Conservation (phyloP, 2,797 vertebrate genomes). For the Acrossocheilus fasciatus region DNA sequence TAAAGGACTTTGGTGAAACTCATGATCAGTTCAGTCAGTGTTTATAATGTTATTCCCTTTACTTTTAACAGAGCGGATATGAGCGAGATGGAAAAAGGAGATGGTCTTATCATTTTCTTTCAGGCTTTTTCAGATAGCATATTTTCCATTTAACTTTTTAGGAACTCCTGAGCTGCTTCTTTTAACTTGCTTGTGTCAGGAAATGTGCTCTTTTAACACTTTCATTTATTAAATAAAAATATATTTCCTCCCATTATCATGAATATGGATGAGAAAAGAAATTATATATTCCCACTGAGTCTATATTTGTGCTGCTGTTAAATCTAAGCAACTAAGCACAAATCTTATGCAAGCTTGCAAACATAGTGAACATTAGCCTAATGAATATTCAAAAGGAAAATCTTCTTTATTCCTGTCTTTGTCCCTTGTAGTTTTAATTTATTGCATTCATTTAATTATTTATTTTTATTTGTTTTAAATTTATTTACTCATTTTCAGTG, state of each 20-base stretch:
- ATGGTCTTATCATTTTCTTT: constrained; percentile 21
- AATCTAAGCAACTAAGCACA: constrained; percentile 34
- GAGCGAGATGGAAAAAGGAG: constrained; percentile 1
- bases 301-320: constrained; percentile 42
- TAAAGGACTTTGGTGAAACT: constrained; percentile 7
- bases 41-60: constrained; percentile 25
- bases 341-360: constrained; percentile 38
- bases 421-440: not conserved
- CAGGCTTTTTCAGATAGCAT: not conserved
- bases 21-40: not conserved
- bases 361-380: constrained; percentile 20
- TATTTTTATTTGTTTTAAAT: not conserved
- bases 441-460: not conserved
- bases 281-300: constrained; percentile 30
- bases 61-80: not conserved
- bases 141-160: constrained; percentile 25
- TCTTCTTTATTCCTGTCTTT: not conserved
- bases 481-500: not conserved
- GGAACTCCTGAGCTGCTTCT: not conserved
- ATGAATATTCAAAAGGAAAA: constrained; percentile 25
- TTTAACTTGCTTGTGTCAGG: constrained; percentile 7
- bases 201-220: not conserved
- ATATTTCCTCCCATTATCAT: constrained; percentile 27
- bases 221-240: constrained; percentile 20
- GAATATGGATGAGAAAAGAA: constrained; percentile 49